Conservation (phyloP, 2,797 vertebrate genomes). For the Smutsia temminckii region DNA sequence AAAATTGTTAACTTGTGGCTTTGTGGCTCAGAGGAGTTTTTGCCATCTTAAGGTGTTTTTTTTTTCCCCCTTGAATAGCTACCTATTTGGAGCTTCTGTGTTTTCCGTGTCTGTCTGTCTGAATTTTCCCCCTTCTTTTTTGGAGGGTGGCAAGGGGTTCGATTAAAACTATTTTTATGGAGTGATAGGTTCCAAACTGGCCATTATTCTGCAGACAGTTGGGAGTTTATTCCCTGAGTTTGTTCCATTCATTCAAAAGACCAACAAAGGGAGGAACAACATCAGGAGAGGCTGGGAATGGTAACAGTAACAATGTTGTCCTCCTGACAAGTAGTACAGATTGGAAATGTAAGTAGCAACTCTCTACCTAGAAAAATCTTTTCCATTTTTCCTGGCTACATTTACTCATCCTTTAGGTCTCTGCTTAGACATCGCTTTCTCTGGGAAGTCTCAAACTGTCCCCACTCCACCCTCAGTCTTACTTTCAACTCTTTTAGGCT, state of each 20-base stretch:
- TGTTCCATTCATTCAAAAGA: conserved; percentile 16
- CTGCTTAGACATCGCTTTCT: background rate
- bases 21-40: conserved; percentile 55
- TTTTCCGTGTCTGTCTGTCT: background rate
- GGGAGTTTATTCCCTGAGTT: background rate
- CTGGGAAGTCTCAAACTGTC: background rate
- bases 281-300: background rate
- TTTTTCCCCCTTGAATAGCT: background rate
- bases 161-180: conserved; percentile 31
- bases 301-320: too few species aligned
- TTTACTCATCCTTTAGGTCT: background rate
- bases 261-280: background rate
- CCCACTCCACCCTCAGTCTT: background rate
- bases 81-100: background rate
- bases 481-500: background rate
- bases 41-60: background rate
- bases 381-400: background rate
- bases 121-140: background rate
- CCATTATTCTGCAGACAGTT: background rate
- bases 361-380: background rate
- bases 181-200: background rate
- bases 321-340: background rate
- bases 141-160: background rate
- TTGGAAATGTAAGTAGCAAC: background rate
- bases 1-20: conserved; percentile 66